Percentiles rank a stretch among this genome's conserved stretches.
These are phyloP conservation scores for Proisotoma minuta DNA, from an alignment of 2,888 invertebrate genomes.

Conservation along the genomic window DNA sequence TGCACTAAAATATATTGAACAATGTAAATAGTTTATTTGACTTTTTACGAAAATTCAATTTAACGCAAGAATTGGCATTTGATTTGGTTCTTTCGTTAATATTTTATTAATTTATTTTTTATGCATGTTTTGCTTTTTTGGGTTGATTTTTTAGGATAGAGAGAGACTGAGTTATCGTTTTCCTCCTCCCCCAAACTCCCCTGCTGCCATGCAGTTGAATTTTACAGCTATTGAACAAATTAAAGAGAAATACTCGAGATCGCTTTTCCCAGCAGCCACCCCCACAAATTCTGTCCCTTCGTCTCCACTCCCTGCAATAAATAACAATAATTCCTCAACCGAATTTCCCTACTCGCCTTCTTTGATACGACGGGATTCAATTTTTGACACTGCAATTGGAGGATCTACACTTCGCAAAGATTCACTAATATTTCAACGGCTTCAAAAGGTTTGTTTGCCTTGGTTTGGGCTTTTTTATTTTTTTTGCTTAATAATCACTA, in stretches of 20 bases:
- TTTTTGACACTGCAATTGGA: conserved; percentile 36
- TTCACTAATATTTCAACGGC: conserved; percentile 42
- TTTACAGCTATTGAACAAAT: conserved; percentile 33
- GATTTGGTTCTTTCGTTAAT: no score
- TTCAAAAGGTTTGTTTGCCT: conserved; percentile 42
- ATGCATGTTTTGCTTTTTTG: conserved; percentile 25
- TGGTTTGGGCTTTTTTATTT: not conserved
- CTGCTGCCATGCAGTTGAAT: conserved; percentile 42
- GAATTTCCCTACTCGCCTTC: conserved; percentile 1
- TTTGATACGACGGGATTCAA: conserved; percentile 39
- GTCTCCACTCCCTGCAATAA: conserved; percentile 43
- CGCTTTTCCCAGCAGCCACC: conserved; percentile 25
- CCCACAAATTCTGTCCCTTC: conserved; percentile 43
- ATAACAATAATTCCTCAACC: conserved; percentile 15
- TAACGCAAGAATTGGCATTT: no score
- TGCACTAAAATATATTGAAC: no score
- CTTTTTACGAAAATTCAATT: no score
- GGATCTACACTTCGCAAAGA: conserved; percentile 26
- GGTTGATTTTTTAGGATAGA: conserved; percentile 41
- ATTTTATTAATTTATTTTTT: conserved; percentile 15
- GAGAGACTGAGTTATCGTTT: conserved; percentile 43
- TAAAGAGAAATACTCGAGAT: not conserved
- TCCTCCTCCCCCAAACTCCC: conserved; percentile 18
- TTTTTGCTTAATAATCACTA: not conserved
- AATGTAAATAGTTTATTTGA: no score